Percentiles rank a stretch among this genome's conserved stretches.
Conservation (phyloP, 1,140 invertebrate species). For the Formica selysi region DNA sequence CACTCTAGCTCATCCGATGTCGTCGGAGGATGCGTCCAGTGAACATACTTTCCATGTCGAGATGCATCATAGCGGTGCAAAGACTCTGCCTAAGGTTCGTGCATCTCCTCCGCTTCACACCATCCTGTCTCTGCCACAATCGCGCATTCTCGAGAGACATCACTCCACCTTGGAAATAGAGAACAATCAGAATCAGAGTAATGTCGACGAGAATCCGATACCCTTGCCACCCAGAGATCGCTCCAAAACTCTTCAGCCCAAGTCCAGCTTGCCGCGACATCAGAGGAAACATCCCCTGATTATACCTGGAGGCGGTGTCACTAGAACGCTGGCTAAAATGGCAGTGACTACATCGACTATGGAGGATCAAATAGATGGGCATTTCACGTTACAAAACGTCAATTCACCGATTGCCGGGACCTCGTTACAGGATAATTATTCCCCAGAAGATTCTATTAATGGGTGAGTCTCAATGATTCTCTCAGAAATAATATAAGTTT, state of each 20-base stretch:
- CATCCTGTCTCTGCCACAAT: constrained; percentile 65
- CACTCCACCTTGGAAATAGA: constrained; percentile 82
- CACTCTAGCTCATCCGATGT: constrained; percentile 54
- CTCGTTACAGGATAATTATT: constrained; percentile 59
- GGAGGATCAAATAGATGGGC: constrained; percentile 82
- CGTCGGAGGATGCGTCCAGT: constrained; percentile 70
- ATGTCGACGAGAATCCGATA: constrained; percentile 90
- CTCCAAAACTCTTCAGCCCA: constrained; percentile 89
- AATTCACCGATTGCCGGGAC: constrained; percentile 50
- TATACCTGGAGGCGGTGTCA: constrained; percentile 90
- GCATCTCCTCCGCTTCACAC: constrained; percentile 76
- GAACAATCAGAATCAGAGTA: constrained; percentile 84
- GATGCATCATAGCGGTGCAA: constrained; percentile 80
- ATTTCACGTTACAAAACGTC: constrained; percentile 60
- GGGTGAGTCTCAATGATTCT: constrained; percentile 71
- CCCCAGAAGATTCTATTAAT: constrained; percentile 73
- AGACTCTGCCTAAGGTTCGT: constrained; percentile 82
- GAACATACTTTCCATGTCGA: constrained; percentile 79
- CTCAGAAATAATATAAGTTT: too few relatives aligned
- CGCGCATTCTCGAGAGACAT: constrained; percentile 78
- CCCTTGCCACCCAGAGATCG: constrained; percentile 94
- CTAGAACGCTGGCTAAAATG: constrained; percentile 89
- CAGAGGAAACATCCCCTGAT: constrained; percentile 96
- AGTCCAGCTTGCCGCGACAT: constrained; percentile 90
- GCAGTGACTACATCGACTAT: constrained; percentile 81